Conservation (phyloP, 2,113 vertebrate species). For the Emydocephalus ijimae region DNA sequence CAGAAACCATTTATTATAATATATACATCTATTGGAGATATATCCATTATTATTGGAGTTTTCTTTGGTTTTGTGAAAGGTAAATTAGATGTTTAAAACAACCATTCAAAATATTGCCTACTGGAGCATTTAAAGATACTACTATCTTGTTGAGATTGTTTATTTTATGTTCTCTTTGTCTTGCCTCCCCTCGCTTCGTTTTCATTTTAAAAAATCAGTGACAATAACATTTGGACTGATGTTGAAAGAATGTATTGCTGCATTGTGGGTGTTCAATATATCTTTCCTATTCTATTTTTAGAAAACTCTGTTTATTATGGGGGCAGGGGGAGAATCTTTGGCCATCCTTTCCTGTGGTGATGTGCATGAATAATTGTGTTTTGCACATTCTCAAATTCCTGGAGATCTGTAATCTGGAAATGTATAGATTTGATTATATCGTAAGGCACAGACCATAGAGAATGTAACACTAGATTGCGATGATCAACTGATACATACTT, state of each 20-base stretch:
- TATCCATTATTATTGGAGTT: not conserved
- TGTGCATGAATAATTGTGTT: constrained; percentile 25
- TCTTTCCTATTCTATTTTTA: constrained; percentile 48
- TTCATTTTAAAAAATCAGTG: constrained; percentile 59
- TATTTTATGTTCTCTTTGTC: constrained; percentile 55
- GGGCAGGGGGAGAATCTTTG: not conserved
- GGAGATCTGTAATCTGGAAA: not conserved
- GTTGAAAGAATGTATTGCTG: constrained; percentile 68
- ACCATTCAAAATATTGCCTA: constrained; percentile 58
- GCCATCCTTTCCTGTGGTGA: not conserved
- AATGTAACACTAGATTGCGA: not conserved
- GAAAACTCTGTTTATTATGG: constrained; percentile 49
- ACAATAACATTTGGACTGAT: constrained; percentile 66
- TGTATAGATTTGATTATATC: not conserved
- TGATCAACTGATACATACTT: not conserved
- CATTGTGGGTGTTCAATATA: constrained; percentile 61
- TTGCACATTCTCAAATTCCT: constrained; percentile 2
- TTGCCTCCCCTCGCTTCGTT: constrained; percentile 43
- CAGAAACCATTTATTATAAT: not conserved
- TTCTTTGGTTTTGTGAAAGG: constrained; percentile 16
- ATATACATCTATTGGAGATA: not conserved
- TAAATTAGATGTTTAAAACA: constrained; percentile 54
- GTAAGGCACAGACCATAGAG: not conserved
- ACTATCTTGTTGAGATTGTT: constrained; percentile 30
- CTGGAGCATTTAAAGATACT: constrained; percentile 47